Conservation (phyloP, 2,797 vertebrate species). For the Mus spretus region DNA sequence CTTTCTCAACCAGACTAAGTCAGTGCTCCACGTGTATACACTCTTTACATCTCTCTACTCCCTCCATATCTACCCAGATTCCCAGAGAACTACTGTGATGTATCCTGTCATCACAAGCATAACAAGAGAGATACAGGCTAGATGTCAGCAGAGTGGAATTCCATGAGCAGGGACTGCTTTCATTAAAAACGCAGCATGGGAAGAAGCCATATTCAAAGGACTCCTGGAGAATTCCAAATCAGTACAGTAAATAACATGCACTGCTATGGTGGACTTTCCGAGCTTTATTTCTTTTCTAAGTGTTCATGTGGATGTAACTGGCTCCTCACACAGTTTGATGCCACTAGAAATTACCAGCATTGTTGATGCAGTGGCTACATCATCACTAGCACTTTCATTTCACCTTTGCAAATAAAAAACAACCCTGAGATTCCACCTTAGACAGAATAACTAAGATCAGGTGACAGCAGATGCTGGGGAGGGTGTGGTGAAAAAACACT, state of each 20-base stretch:
- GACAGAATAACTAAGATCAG: too few species aligned
- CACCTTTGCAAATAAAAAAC: background rate
- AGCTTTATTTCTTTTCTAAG: background rate
- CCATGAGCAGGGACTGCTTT: background rate
- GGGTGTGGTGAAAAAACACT: too few species aligned
- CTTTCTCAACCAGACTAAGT: background rate
- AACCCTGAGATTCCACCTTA: too few species aligned
- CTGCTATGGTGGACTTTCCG: background rate
- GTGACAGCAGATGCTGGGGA: too few species aligned
- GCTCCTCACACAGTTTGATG: background rate
- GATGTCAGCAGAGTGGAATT: background rate
- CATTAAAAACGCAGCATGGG: background rate
- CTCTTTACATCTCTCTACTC: background rate
- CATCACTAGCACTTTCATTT: background rate
- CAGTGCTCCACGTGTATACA: fast-evolving
- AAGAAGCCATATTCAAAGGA: background rate
- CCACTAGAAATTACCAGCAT: background rate
- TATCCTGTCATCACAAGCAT: background rate
- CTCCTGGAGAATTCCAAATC: background rate
- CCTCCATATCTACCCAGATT: fast-evolving
- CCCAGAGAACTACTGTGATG: background rate
- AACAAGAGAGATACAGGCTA: too few species aligned
- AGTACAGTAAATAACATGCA: background rate
- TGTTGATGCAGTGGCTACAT: background rate
- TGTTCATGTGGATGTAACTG: background rate